phyloP scores from a whole-genome alignment of 2,113 vertebrate species.

The Oxyura jamaicensis region DNA sequence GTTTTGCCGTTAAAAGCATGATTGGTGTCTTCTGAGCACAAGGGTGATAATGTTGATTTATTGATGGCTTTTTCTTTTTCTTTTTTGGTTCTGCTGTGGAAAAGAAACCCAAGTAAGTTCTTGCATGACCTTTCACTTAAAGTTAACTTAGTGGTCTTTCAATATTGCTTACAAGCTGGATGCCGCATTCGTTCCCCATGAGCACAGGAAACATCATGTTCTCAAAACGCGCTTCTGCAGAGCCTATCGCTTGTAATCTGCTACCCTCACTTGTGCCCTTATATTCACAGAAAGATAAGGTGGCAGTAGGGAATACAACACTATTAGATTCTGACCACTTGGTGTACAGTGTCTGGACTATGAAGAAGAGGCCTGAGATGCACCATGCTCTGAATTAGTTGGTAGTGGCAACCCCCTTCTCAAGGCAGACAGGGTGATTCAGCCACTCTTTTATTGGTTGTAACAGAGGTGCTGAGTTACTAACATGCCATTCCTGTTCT shows the following conservation, averaged over 20 bases:
- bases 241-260: slow-evolving; percentile 68
- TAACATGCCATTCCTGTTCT: not conserved
- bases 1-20: not conserved
- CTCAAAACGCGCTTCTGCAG: slow-evolving; percentile 25
- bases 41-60: not conserved
- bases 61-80: not conserved
- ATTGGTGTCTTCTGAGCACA: not conserved
- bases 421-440: not conserved
- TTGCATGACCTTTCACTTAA: not conserved
- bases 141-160: not conserved
- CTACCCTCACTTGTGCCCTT: slow-evolving; percentile 68
- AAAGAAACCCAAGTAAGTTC: not conserved
- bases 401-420: not conserved
- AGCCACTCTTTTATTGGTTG: not conserved
- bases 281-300: slow-evolving; percentile 71
- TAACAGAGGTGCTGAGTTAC: not conserved
- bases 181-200: not conserved
- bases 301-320: slow-evolving; percentile 58
- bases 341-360: slow-evolving; percentile 59
- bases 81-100: not conserved
- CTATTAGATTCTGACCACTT: slow-evolving; percentile 54
- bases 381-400: not conserved
- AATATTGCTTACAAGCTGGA: not conserved
- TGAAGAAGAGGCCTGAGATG: not conserved
- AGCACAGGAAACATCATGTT: slow-evolving; percentile 1